A percentile compares a stretch with the other conserved stretches of the same genome.
Conservation (phyloP, 2,888 invertebrate genomes). For the Leptarthrus brevirostris region DNA sequence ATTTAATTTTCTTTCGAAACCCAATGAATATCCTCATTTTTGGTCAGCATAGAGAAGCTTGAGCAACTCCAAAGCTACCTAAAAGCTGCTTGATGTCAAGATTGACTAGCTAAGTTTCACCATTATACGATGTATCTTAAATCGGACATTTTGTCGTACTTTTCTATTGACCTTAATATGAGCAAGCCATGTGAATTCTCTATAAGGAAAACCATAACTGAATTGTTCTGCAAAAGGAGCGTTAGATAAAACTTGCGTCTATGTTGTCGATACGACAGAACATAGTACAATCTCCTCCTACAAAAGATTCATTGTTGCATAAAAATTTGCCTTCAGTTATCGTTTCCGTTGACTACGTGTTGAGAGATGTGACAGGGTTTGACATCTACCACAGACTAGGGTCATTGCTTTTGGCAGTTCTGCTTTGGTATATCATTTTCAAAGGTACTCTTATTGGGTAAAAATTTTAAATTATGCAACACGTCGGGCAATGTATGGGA, state of each 20-base stretch:
- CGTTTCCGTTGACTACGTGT: slow-evolving; percentile 16
- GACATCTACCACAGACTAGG: slow-evolving; percentile 16
- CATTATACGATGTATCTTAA: slow-evolving; percentile 10
- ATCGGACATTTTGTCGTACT: slow-evolving; percentile 7
- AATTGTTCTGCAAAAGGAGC: background rate
- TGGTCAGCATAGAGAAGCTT: too few species aligned
- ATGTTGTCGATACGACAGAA: background rate
- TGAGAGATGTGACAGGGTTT: slow-evolving; percentile 39
- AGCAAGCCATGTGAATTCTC: background rate
- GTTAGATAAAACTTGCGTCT: background rate
- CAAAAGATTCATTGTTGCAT: slow-evolving; percentile 34
- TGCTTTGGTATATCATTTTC: slow-evolving; percentile 4
- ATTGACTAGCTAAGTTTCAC: slow-evolving; percentile 35
- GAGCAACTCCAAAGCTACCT: background rate
- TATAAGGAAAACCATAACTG: background rate
- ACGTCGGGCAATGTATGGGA: background rate
- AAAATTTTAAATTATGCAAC: slow-evolving; percentile 32
- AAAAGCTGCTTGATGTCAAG: slow-evolving; percentile 25
- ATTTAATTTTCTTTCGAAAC: slow-evolving; percentile 28
- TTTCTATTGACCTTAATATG: slow-evolving; percentile 30
- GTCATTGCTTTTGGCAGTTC: background rate
- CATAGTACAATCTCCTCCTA: background rate
- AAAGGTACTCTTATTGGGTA: slow-evolving; percentile 39
- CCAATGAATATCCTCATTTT: too few species aligned
- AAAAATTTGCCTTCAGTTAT: slow-evolving; percentile 25